Evolutionary conservation across 2,888 invertebrate genomes (phyloP).

Genomic region (Neoaliturus tenellus): DNA sequence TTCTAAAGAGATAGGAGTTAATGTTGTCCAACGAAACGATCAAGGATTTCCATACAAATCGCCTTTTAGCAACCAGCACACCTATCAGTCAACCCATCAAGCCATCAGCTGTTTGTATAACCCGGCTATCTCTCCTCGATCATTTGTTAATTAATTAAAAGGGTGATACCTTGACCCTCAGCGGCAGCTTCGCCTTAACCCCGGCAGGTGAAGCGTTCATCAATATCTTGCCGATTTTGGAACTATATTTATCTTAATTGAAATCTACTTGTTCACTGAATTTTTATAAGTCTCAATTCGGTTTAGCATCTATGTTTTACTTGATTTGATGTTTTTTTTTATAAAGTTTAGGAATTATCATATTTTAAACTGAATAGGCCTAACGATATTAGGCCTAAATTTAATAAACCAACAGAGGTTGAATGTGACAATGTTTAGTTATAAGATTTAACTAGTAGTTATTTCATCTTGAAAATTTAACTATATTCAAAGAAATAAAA

Average conservation of each 20-base stretch:
- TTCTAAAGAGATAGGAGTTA: background rate
- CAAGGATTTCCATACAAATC: slow-evolving; percentile 41
- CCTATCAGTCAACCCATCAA: slow-evolving; percentile 30
- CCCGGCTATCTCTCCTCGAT: slow-evolving; percentile 7
- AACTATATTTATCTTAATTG: slow-evolving; percentile 25
- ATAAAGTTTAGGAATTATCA: no score
- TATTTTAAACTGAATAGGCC: no score
- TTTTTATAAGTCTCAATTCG: background rate
- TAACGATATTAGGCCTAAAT: no score
- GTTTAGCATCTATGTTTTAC: no score
- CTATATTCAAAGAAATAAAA: no score
- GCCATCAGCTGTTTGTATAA: slow-evolving; percentile 42
- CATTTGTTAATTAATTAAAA: slow-evolving; percentile 47
- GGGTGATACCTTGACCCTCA: slow-evolving; percentile 44
- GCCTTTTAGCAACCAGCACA: slow-evolving; percentile 26
- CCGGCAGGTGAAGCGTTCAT: background rate
- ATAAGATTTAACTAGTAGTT: no score
- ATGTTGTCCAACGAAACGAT: background rate
- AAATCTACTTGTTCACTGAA: slow-evolving; percentile 5
- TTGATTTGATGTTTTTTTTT: background rate
- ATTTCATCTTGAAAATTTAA: no score
- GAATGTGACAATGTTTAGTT: no score
- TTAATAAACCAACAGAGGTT: no score
- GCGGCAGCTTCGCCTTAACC: slow-evolving; percentile 31
- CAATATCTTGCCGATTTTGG: background rate